Percentiles rank a stretch among this genome's conserved stretches.
These are phyloP conservation scores for Theristicus caerulescens DNA, from an alignment of 2,113 vertebrate genomes.

Conservation along the genomic window DNA sequence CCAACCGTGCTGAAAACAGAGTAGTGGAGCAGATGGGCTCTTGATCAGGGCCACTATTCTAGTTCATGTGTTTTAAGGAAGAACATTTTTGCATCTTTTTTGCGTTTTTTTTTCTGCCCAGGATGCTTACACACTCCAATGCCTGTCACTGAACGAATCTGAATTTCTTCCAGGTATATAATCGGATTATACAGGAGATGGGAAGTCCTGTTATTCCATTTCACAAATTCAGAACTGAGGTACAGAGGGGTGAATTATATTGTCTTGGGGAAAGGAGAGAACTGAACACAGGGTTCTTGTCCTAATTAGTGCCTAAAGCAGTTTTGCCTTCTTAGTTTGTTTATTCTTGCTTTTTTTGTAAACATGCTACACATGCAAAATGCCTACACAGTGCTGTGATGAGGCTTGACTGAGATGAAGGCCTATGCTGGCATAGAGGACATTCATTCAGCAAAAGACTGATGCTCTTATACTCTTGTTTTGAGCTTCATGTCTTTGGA, in stretches of 20 bases:
- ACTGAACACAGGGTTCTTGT: background rate
- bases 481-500: background rate
- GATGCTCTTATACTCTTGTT: background rate
- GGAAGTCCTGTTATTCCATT: background rate
- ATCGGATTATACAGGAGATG: background rate
- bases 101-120: background rate
- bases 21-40: background rate
- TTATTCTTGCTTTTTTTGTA: background rate
- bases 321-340: background rate
- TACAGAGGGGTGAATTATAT: rapidly evolving
- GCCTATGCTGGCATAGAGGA: background rate
- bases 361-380: background rate
- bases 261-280: background rate
- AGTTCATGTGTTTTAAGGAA: background rate
- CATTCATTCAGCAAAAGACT: background rate
- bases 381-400: rapidly evolving
- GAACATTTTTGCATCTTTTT: background rate
- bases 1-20: background rate
- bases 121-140: background rate
- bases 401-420: background rate
- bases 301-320: background rate
- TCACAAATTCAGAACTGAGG: background rate
- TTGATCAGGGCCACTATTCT: background rate
- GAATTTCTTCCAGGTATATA: background rate
- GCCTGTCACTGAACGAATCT: too few relatives aligned